Evolutionary conservation across 2,797 vertebrate genomes (phyloP), one percentile per base, ranked within the genome.

Genomic region (Brotogeris chrysoptera): DNA sequence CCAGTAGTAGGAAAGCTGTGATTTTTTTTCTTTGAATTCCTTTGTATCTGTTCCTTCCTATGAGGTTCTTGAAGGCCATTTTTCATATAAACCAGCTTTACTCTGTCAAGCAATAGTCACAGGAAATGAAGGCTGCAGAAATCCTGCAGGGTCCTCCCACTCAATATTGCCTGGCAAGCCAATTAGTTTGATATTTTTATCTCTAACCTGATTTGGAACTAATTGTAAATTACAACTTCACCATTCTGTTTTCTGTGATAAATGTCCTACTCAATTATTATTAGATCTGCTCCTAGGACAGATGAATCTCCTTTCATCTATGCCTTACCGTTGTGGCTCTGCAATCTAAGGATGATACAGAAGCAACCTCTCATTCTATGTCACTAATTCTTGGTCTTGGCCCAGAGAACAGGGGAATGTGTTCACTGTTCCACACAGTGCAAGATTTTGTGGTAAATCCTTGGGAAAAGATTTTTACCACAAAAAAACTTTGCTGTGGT

Each of bases 161-260:
- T 93, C 77, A 66, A 12, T 79, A 82, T 78, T 95, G 88, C 91
- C 88, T 92, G 82, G 94, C 92, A 96, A 92, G 76, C 83, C 96
- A 96, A 97, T 96, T 97, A 96, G 80, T 77, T 92, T 92, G 93
- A 13, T 96, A 97, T 96, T 97, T 97, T 97, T 97, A 95, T 93
- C 96, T 95, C 76, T 96, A 97, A 97, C 93, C 93, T 96, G 93
- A 95, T 96, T 96, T 96, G 89, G 49, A 95, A 71, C 91, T 95
- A 97, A 97, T 92, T 92, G 94, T 97, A 95, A 94, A 95, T 94
- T 88, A 82, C 95, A 95, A 88, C 90, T 93, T 95, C 93, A 95
- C 74, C 88, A 94, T 95, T 91, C 92, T 97, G 92, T 92, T 96
- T 97, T 94, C 83, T 92, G 64, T 96, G 94, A 94, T 96, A 92